phyloP scores from a whole-genome alignment of 2,797 vertebrate genomes.

The Lateolabrax maculatus region DNA sequence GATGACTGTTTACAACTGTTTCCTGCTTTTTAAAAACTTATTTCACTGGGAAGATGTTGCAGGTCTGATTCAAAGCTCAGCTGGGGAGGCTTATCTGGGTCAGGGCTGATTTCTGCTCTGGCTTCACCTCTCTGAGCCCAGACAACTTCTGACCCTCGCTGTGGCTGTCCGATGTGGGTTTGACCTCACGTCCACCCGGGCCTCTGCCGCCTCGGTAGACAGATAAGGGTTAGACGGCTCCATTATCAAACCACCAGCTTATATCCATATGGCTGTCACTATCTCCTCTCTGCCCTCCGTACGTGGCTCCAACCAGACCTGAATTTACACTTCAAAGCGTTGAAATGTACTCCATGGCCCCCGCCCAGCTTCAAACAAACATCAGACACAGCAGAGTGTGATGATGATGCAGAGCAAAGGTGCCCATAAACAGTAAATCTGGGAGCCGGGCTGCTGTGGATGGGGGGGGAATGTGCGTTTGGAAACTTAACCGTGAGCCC shows the following conservation, averaged over 20 bases:
- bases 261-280: slow-evolving; percentile 44
- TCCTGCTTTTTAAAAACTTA: slow-evolving; percentile 36
- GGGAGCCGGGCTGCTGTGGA: slow-evolving; percentile 35
- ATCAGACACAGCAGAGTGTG: slow-evolving; percentile 63
- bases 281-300: slow-evolving; percentile 48
- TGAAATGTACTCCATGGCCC: slow-evolving; percentile 38
- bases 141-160: slow-evolving; percentile 28
- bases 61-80: slow-evolving; percentile 49
- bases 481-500: slow-evolving; percentile 56
- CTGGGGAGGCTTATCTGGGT: slow-evolving; percentile 57
- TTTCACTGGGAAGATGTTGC: slow-evolving; percentile 43
- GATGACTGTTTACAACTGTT: slow-evolving; percentile 76
- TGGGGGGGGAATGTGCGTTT: slow-evolving; percentile 28
- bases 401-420: slow-evolving; percentile 62
- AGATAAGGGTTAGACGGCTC: slow-evolving; percentile 43
- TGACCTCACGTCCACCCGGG: slow-evolving; percentile 31
- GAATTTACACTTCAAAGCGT: slow-evolving; percentile 74
- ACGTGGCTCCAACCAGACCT: slow-evolving; percentile 47
- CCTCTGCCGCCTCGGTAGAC: slow-evolving; percentile 16
- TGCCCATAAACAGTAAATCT: slow-evolving; percentile 66
- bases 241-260: slow-evolving; percentile 40
- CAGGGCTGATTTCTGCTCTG: slow-evolving; percentile 45
- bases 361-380: slow-evolving; percentile 70
- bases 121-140: slow-evolving; percentile 46
- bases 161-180: neutral